Conservation (phyloP, 2,888 invertebrate genomes). For the Mamestra brassicae region DNA sequence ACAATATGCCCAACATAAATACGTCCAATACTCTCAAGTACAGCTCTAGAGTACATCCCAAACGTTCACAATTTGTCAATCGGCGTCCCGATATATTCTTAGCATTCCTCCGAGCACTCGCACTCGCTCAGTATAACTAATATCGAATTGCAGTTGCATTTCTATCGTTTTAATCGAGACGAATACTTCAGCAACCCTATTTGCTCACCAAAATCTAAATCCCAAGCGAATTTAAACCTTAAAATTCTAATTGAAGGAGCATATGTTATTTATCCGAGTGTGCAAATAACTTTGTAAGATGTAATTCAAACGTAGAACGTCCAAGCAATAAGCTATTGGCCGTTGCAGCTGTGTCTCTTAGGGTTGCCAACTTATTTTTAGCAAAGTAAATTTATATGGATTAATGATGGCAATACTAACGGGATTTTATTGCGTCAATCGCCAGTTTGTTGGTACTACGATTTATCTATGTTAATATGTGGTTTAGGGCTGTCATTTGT, state of each 20-base stretch:
- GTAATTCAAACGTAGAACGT: slow-evolving; percentile 81
- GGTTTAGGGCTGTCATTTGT: slow-evolving; percentile 67
- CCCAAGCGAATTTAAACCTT: slow-evolving; percentile 51
- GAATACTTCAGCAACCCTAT: slow-evolving; percentile 48
- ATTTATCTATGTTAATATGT: slow-evolving; percentile 65
- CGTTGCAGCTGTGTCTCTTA: slow-evolving; percentile 85
- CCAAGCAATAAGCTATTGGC: slow-evolving; percentile 87
- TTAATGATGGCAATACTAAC: slow-evolving; percentile 81
- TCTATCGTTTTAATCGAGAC: slow-evolving; percentile 68
- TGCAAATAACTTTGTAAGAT: slow-evolving; percentile 71
- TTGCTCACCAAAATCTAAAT: slow-evolving; percentile 19
- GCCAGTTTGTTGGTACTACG: slow-evolving; percentile 65
- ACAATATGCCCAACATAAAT: slow-evolving; percentile 18
- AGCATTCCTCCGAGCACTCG: slow-evolving; percentile 45
- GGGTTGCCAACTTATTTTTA: slow-evolving; percentile 88
- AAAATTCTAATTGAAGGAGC: neutral
- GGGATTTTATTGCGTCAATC: slow-evolving; percentile 81
- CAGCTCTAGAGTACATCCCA: slow-evolving; percentile 22
- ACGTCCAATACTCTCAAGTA: slow-evolving; percentile 22
- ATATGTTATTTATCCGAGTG: slow-evolving; percentile 36
- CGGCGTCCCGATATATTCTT: slow-evolving; percentile 55
- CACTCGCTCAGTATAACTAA: slow-evolving; percentile 55
- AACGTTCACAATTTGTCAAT: slow-evolving; percentile 62
- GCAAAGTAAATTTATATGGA: slow-evolving; percentile 84
- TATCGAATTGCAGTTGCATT: slow-evolving; percentile 63